These are phyloP conservation scores for Melanerpes formicivorus DNA, from an alignment of 2,113 vertebrate species.

Conservation along the genomic window DNA sequence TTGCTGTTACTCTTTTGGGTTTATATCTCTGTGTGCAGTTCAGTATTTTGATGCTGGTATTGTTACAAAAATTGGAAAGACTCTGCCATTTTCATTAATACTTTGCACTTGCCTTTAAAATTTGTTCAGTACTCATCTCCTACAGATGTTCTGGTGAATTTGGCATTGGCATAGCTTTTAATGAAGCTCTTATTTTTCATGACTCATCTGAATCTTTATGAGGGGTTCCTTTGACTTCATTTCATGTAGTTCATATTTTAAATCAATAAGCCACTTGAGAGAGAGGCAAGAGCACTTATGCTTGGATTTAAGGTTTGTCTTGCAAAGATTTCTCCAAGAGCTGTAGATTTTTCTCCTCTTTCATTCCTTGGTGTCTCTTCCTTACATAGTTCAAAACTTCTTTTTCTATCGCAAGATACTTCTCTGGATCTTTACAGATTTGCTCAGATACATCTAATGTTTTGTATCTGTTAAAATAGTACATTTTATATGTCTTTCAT, in stretches of 20 bases:
- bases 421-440: neutral
- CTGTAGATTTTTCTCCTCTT: neutral
- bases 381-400: neutral
- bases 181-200: neutral
- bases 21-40: neutral
- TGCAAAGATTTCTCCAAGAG: neutral
- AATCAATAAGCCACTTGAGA: neutral
- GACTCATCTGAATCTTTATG: neutral
- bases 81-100: neutral
- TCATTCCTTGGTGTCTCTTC: neutral
- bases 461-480: neutral
- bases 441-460: neutral
- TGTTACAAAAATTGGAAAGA: neutral
- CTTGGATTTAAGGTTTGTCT: neutral
- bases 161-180: neutral
- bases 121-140: neutral
- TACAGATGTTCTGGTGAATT: neutral
- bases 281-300: neutral
- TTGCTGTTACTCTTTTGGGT: neutral
- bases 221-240: neutral
- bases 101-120: neutral
- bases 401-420: neutral
- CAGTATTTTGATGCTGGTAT: neutral
- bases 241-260: neutral
- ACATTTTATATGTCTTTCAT: neutral